These are phyloP conservation scores for Seriola dumerili DNA, from an alignment of 2,113 vertebrate genomes.

Conservation along the genomic window DNA sequence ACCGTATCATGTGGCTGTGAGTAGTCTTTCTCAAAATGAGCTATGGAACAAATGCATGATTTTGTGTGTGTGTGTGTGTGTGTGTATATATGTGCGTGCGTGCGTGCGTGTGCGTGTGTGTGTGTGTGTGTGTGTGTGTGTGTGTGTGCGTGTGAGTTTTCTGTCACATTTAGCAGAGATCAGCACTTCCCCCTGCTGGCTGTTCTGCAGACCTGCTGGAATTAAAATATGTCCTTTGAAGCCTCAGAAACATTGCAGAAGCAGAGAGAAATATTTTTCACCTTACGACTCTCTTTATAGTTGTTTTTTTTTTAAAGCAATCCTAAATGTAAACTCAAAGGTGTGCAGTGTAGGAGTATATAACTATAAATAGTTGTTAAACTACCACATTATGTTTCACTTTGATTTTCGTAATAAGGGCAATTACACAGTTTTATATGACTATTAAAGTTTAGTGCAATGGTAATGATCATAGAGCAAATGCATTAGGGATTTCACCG, in stretches of 20 bases:
- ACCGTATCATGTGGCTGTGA: slow-evolving; percentile 16
- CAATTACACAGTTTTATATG: slow-evolving; percentile 47
- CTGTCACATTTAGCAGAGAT: slow-evolving; percentile 71
- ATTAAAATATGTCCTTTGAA: slow-evolving; percentile 2
- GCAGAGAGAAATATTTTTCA: neutral
- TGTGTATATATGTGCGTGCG: neutral
- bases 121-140: neutral
- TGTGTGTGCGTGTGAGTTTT: slow-evolving; percentile 15
- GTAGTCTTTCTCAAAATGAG: slow-evolving; percentile 33
- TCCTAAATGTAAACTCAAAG: neutral
- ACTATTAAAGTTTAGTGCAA: slow-evolving; percentile 42
- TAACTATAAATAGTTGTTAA: neutral
- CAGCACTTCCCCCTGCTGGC: slow-evolving; percentile 83
- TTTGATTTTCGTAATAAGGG: slow-evolving; percentile 25
- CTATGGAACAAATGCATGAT: slow-evolving; percentile 13
- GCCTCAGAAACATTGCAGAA: neutral
- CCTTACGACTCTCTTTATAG: neutral
- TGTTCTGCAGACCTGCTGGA: slow-evolving; percentile 40
- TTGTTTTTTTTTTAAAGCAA: neutral
- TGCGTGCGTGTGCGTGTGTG: slow-evolving; percentile 4
- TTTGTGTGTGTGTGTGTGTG: neutral
- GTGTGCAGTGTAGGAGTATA: neutral
- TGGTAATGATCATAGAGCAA: slow-evolving; percentile 48
- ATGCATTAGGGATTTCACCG: slow-evolving; percentile 40
- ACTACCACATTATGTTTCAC: neutral